A percentile compares a stretch with the other conserved stretches of the same genome.
Evolutionary conservation across 2,113 vertebrate genomes (phyloP).

Genomic region (Myrmecobius fasciatus): DNA sequence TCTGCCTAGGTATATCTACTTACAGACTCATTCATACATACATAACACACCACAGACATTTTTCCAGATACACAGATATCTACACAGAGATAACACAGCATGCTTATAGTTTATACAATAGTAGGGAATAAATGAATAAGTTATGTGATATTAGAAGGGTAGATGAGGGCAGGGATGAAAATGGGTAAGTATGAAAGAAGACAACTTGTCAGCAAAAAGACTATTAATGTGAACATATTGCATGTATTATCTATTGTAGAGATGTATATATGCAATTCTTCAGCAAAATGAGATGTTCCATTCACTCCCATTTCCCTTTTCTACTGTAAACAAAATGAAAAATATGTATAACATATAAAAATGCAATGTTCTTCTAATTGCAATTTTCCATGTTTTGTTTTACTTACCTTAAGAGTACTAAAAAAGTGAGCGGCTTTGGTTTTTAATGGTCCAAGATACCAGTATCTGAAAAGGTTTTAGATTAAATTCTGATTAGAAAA

Average conservation of each 20-base stretch:
- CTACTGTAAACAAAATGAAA: neutral
- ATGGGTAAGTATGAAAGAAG: neutral
- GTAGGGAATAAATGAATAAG: neutral
- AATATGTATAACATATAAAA: neutral
- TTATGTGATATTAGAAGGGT: neutral
- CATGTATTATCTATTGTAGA: neutral
- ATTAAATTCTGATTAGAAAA: conserved; percentile 53
- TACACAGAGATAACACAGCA: neutral
- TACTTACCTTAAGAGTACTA: conserved; percentile 89
- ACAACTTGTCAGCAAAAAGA: neutral
- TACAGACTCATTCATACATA: neutral
- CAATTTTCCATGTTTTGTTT: neutral
- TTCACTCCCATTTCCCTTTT: neutral
- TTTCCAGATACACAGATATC: neutral
- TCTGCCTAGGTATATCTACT: neutral
- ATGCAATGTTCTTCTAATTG: neutral
- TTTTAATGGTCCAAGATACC: conserved; percentile 98
- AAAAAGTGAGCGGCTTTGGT: conserved; percentile 94
- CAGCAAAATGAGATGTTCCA: conserved; percentile 3
- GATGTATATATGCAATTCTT: neutral
- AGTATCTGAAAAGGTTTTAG: conserved; percentile 87
- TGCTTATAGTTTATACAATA: conserved; percentile 25
- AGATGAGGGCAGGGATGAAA: neutral
- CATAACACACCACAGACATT: neutral
- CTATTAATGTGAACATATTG: neutral